Conservation (phyloP, 1,140 invertebrate genomes). For the Grapholita molesta region DNA sequence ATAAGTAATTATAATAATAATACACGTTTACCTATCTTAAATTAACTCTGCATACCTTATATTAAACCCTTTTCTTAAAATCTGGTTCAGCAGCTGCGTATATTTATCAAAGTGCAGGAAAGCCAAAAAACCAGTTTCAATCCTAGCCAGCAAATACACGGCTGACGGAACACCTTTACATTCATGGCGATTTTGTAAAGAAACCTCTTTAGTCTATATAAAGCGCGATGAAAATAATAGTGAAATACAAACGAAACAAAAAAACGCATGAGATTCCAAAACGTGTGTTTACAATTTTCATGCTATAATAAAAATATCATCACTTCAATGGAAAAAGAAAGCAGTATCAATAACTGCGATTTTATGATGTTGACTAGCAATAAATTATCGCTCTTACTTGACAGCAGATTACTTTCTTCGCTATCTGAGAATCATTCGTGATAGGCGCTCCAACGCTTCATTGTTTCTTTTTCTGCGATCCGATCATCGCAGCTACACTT, state of each 20-base stretch:
- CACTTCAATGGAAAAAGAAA: slow-evolving; percentile 34
- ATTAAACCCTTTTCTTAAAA: not conserved
- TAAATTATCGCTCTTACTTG: slow-evolving; percentile 29
- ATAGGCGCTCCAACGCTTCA: slow-evolving; percentile 24
- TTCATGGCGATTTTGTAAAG: not conserved
- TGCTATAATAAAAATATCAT: no score
- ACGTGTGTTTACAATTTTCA: no score
- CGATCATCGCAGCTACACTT: not conserved
- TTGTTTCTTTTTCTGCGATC: slow-evolving; percentile 36
- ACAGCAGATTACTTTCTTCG: slow-evolving; percentile 31
- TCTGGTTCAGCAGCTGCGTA: not conserved
- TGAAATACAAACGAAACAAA: slow-evolving; percentile 23
- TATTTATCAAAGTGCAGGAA: not conserved
- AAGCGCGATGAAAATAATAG: not conserved
- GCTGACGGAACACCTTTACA: not conserved
- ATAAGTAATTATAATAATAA: no score
- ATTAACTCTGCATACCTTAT: not conserved
- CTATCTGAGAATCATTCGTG: slow-evolving; percentile 8
- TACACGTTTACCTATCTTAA: not conserved
- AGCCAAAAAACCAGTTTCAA: slow-evolving; percentile 8
- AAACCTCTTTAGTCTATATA: not conserved
- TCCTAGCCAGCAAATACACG: not conserved
- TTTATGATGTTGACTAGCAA: slow-evolving; percentile 28
- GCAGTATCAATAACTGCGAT: slow-evolving; percentile 26
- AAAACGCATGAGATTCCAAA: no score